Evolutionary conservation across 2,888 invertebrate genomes (phyloP), one percentile per base, ranked within the genome.

Genomic region (Iselma pallidipennis): DNA sequence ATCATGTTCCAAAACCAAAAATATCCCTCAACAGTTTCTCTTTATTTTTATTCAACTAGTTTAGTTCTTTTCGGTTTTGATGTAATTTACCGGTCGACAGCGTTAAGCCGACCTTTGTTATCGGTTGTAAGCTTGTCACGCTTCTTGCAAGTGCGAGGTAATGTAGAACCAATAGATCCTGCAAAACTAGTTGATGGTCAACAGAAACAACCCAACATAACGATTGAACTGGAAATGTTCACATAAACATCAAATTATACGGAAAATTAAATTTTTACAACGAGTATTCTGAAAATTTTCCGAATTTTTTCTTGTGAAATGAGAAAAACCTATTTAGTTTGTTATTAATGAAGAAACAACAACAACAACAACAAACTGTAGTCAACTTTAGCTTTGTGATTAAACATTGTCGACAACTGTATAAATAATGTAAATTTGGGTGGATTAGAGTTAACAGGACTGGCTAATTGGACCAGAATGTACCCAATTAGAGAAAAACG

Each of bases 41-140:
- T 62, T 52, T 58, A 62, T 58, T 55, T 58, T 59, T 59, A 52
- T 62, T 59, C 58, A 55, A 58, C 55, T 62, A 55, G 61, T 62
- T 62, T 52, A 49, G 55, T 57, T 62, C 55, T 48, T 51, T 53
- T 52, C 55, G 55, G 62, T 58, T 62, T 55, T 58, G 59, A 58
- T 59, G 58, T 59, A 62, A 62, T 62, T 62, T 62, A 62, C 62
- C 62, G 62, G 62, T 62, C 58, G 62, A 58, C 55, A 62, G 62
- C 62, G 62, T 58, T 62, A 62, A 62, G 58, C 55, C 59, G 58
- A 62, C 62, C 62, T 62, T 62, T 62, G 62, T 62, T 62, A 58
- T 62, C 58, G 55, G 57, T 57, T 61, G 60, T 60, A 61, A 61
- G 61, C 57, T 50, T 57, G 61, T 61, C 61, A 61, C 61, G 61